Percentiles rank a stretch among this genome's conserved stretches.
Conservation (phyloP, 2,888 invertebrate genomes). For the Caenorhabditis sp. region DNA sequence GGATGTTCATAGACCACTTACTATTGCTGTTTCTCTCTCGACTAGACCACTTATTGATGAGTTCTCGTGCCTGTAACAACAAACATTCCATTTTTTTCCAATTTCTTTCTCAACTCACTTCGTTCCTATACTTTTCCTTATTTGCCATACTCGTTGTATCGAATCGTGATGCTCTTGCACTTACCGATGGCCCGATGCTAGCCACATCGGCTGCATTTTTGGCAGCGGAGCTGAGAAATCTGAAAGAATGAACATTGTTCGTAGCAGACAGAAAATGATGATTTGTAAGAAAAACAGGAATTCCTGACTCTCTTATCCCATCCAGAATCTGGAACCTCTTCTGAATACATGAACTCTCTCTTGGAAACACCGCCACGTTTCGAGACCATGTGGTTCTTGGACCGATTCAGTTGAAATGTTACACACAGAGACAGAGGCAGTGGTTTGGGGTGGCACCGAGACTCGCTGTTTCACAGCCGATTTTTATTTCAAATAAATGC, state of each 20-base stretch:
- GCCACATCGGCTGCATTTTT: constrained; percentile 70
- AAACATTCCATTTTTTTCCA: neutral
- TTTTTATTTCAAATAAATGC: constrained; percentile 48
- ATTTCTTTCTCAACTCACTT: constrained; percentile 39
- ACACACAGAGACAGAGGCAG: constrained; percentile 20
- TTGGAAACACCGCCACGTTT: constrained; percentile 33
- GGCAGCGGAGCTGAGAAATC: constrained; percentile 64
- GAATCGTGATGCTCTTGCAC: constrained; percentile 74
- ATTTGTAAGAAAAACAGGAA: constrained; percentile 45
- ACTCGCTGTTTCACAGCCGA: constrained; percentile 40
- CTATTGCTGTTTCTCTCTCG: constrained; percentile 64
- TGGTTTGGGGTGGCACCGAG: constrained; percentile 42
- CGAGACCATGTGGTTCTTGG: constrained; percentile 56
- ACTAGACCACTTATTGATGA: constrained; percentile 76
- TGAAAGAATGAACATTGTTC: constrained; percentile 16
- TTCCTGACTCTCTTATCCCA: constrained; percentile 18
- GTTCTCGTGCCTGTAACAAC: constrained; percentile 66
- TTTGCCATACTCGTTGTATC: constrained; percentile 67
- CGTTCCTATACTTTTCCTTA: constrained; percentile 73
- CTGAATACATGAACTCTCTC: constrained; percentile 29
- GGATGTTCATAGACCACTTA: constrained; percentile 30
- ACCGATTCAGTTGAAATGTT: constrained; percentile 49
- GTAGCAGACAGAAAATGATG: constrained; percentile 41
- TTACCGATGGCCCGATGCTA: constrained; percentile 75
- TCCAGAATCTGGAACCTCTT: constrained; percentile 39